Evolutionary conservation across 2,113 vertebrate genomes (phyloP), one percentile per base, ranked within the genome.

Genomic region (Daubentonia madagascariensis): DNA sequence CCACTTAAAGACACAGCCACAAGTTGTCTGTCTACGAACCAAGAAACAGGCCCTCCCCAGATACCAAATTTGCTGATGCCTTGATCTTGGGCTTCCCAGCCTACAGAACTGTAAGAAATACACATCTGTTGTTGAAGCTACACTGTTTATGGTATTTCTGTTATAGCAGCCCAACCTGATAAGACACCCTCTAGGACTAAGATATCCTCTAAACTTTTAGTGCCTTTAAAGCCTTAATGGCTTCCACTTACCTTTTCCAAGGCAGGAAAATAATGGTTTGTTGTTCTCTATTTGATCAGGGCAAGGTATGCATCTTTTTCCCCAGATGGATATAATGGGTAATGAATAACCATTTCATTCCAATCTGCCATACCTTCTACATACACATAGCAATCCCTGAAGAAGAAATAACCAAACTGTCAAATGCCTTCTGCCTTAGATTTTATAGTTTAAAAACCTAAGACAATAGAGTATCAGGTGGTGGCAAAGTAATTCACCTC

Each of bases 351-450:
- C 98, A 99, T 97, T 20, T 98, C 98, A 98, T 97, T 97, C 9
- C 99, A 92, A 72, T 99, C 99, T 0, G 63, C 54, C 9, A 98
- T 2, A 35, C 99, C 99, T 75, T 99, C 99, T 6, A 95, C 25
- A 85, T 99, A 99, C 98, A 99, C 99, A 96, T 99, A n/a, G n/a
- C 99, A 97, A 99, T 98, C 98, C 98, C 99, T 99, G 89, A 40
- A 97, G 97, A 96, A 97, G 9, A 94, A 98, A 96, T 94, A 93
- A n/a, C n/a, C 11, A 96, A 59, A 4, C 1, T 6, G 45, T 91
- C 22, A 13, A 61, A 13, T 40, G 23, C 25, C 13, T 20, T 45
- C 50, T 65, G 7, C 6, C 11, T 70, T 35, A 76, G 14, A 32
- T 35, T 78, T 84, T 43, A 37, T 20, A 43, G 57, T 17, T 80